Evolutionary conservation across 1,140 invertebrate genomes (phyloP).

Genomic region (Centruroides sculpturatus): DNA sequence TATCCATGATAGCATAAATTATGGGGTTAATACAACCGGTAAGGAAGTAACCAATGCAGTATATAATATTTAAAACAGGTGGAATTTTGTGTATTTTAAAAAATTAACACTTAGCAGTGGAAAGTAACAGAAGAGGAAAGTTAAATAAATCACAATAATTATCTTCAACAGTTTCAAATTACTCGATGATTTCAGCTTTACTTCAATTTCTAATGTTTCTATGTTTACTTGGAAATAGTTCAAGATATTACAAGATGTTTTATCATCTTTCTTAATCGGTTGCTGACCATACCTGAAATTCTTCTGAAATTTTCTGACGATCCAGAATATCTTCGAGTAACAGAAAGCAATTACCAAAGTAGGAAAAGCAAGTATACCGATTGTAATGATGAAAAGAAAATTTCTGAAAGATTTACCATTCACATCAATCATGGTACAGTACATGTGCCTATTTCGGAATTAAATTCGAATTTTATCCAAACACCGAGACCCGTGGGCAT

Average conservation of each 20-base stretch:
- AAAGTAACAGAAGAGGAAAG: constrained; percentile 5
- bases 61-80: constrained; percentile 33
- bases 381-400: constrained; percentile 62
- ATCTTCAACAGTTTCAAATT: no score
- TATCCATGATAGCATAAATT: constrained; percentile 40
- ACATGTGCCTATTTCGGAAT: constrained; percentile 26
- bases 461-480: constrained; percentile 64
- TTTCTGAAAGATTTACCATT: constrained; percentile 63
- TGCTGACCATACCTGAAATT: no score
- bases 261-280: no score
- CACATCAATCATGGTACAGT: constrained; percentile 41
- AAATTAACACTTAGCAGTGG: not conserved
- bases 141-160: no score
- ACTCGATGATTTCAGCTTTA: no score
- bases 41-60: constrained; percentile 63
- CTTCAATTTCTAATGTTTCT: no score
- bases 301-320: constrained; percentile 33
- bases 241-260: no score
- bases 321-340: constrained; percentile 69
- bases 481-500: constrained; percentile 56
- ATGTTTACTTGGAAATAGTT: no score
- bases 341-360: constrained; percentile 43
- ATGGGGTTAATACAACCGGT: constrained; percentile 75
- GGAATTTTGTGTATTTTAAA: not conserved
- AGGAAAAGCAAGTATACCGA: constrained; percentile 64